phyloP scores from a whole-genome alignment of 2,888 invertebrate genomes.

The Galeopsomyia nigrocyanea region DNA sequence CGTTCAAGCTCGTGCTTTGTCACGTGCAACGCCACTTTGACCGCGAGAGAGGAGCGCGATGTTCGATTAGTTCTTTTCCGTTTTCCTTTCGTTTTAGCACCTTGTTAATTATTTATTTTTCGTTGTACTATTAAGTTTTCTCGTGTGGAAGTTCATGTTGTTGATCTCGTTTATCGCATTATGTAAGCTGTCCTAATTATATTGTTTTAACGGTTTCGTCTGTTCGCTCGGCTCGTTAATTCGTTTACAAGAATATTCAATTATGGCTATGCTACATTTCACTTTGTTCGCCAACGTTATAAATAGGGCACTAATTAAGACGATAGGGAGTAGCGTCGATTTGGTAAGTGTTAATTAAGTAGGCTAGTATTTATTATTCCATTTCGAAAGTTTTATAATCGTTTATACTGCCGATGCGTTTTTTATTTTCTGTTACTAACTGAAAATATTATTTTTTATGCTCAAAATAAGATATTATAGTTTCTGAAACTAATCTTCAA shows the following conservation, averaged over 20 bases:
- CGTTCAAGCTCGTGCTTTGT: no score
- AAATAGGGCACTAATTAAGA: conserved; percentile 50
- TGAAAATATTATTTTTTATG: no score
- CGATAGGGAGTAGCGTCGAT: conserved; percentile 43
- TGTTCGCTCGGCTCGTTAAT: conserved; percentile 5
- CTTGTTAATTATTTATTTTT: no score
- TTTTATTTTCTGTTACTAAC: no score
- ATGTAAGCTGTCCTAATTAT: not conserved
- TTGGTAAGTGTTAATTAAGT: conserved; percentile 38
- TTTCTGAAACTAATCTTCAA: no score
- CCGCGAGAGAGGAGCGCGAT: not conserved
- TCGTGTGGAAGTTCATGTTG: no score
- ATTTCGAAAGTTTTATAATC: no score
- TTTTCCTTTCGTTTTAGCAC: not conserved
- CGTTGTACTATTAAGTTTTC: no score
- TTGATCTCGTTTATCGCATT: no score
- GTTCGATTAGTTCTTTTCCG: not conserved
- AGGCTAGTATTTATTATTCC: no score
- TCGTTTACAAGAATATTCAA: conserved; percentile 15
- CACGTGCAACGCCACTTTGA: conserved; percentile 3
- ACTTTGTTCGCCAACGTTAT: conserved; percentile 51
- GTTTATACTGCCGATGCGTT: no score
- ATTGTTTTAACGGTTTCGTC: not conserved
- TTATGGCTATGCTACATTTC: conserved; percentile 52
- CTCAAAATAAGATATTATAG: no score